Evolutionary conservation across 2,797 vertebrate genomes (phyloP).

Genomic region (Rhincodon typus): DNA sequence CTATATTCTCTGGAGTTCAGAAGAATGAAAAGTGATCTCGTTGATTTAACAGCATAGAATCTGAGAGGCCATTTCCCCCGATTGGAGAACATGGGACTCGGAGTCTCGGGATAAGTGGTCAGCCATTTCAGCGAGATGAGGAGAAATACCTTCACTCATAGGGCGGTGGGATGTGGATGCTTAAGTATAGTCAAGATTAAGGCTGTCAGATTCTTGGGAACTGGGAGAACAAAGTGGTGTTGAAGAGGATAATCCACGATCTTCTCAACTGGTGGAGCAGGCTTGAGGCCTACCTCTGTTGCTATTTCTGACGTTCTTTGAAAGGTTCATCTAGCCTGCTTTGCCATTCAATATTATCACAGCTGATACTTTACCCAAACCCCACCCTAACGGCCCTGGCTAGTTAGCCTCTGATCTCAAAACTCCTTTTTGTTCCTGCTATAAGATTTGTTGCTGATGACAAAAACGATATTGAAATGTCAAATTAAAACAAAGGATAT

Average conservation of each 20-base stretch:
- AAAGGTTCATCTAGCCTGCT: neutral
- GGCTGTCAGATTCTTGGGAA: neutral
- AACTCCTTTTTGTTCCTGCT: neutral
- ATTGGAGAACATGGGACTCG: neutral
- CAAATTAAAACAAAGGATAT: neutral
- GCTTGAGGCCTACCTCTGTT: neutral
- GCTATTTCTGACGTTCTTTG: neutral
- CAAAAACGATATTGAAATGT: neutral
- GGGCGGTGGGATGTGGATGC: neutral
- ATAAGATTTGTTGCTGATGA: neutral
- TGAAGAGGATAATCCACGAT: neutral
- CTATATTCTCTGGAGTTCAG: neutral
- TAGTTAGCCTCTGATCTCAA: neutral
- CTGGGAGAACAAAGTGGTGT: no score
- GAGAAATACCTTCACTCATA: neutral
- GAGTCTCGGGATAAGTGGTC: neutral
- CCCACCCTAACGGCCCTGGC: neutral
- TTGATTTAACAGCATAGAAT: neutral
- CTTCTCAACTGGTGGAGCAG: neutral
- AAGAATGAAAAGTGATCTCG: neutral
- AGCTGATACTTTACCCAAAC: no score
- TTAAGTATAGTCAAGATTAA: neutral
- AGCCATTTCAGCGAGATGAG: neutral
- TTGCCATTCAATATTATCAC: neutral
- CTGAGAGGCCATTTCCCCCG: neutral